These are phyloP conservation scores for Danaus chrysippus DNA, from an alignment of 2,888 invertebrate species.

Conservation along the genomic window DNA sequence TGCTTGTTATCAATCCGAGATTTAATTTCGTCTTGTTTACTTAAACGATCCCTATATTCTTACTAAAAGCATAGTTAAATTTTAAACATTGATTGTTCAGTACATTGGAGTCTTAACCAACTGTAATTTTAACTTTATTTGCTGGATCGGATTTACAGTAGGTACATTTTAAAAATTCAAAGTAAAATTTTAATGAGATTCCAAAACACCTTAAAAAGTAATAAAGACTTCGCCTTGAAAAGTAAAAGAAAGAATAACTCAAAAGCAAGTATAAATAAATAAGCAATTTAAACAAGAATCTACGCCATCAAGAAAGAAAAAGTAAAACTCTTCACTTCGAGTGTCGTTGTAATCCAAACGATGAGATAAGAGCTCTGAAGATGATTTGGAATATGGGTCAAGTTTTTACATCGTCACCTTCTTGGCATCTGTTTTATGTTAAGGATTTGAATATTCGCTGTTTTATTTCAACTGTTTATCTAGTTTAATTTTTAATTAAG, in stretches of 20 bases:
- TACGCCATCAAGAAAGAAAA: slow-evolving; percentile 21
- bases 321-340: slow-evolving; percentile 25
- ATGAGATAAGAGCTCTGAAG: slow-evolving; percentile 28
- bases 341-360: slow-evolving; percentile 31
- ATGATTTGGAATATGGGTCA: slow-evolving; percentile 31
- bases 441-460: slow-evolving; percentile 4
- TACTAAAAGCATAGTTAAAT: too few relatives aligned
- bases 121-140: too few relatives aligned
- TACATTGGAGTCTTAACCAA: too few relatives aligned
- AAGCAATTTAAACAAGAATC: slow-evolving; percentile 2
- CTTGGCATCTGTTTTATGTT: slow-evolving; percentile 17
- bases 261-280: not conserved
- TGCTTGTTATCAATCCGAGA: not conserved
- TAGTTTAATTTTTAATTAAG: not conserved
- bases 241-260: too few relatives aligned
- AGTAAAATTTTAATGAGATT: too few relatives aligned
- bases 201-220: too few relatives aligned
- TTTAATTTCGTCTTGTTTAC: too few relatives aligned
- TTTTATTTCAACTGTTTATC: not conserved
- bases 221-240: too few relatives aligned
- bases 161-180: too few relatives aligned
- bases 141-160: too few relatives aligned
- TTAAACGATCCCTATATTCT: too few relatives aligned
- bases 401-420: slow-evolving; percentile 23
- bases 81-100: too few relatives aligned